A percentile compares a stretch with the other conserved stretches of the same genome.
phyloP scores from a whole-genome alignment of 2,797 vertebrate genomes.

The Urosaurus nigricauda region DNA sequence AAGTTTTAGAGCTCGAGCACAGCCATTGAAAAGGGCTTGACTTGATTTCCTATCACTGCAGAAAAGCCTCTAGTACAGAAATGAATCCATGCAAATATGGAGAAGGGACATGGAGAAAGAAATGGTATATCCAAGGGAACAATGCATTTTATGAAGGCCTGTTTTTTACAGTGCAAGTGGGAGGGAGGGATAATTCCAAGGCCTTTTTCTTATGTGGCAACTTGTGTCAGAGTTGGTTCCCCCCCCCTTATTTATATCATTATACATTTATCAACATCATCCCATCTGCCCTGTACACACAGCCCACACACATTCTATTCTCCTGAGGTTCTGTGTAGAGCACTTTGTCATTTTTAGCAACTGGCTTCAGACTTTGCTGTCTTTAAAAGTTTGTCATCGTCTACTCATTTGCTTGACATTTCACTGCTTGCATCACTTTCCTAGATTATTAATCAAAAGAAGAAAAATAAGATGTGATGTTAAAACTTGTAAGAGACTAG shows the following conservation, averaged over 20 bases:
- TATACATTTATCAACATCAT: background rate
- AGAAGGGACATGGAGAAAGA: background rate
- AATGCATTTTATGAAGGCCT: background rate
- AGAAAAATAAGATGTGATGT: slow-evolving; percentile 32
- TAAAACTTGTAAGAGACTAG: slow-evolving; percentile 36
- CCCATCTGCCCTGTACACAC: background rate
- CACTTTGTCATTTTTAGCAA: slow-evolving; percentile 24
- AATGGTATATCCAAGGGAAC: background rate
- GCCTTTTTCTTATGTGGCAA: background rate
- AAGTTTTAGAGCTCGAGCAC: too few relatives aligned
- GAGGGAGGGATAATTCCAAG: background rate
- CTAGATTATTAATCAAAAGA: slow-evolving; percentile 7
- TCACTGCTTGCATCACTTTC: slow-evolving; percentile 18
- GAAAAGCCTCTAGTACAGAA: background rate
- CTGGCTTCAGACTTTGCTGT: background rate
- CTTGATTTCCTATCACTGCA: background rate
- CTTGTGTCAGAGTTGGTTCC: background rate
- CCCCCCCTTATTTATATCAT: background rate
- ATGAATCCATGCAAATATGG: background rate
- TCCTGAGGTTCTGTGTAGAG: background rate
- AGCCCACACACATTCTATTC: background rate
- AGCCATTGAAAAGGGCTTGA: background rate
- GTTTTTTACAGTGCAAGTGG: background rate
- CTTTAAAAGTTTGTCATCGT: slow-evolving; percentile 10
- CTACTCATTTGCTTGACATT: slow-evolving; percentile 3